These are phyloP conservation scores for Gadopsis marmoratus DNA, from an alignment of 2,797 vertebrate genomes.

Conservation along the genomic window DNA sequence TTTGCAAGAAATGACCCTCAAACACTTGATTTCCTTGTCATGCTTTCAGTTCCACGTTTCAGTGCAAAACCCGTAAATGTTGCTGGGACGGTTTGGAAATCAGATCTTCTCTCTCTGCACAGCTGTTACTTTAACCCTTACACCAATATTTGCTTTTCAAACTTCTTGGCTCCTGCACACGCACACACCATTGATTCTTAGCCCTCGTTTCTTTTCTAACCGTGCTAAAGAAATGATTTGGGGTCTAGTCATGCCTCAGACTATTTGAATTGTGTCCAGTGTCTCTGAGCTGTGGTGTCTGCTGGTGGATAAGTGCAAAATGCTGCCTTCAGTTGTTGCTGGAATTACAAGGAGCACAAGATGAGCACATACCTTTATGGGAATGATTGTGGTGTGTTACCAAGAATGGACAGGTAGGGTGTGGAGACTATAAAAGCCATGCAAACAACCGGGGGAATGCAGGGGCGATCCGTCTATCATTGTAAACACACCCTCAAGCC, in stretches of 20 bases:
- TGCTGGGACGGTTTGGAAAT: conserved; percentile 33
- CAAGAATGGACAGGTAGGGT: conserved; percentile 18
- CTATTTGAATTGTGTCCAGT: conserved; percentile 11
- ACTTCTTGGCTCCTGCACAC: conserved; percentile 26
- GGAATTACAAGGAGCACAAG: neutral
- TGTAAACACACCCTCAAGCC: conserved; percentile 7
- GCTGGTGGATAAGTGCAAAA: neutral
- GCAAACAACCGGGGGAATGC: neutral
- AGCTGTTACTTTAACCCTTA: conserved; percentile 34
- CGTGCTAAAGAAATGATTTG: conserved; percentile 9
- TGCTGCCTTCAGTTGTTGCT: conserved; percentile 35
- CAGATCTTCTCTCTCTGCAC: conserved; percentile 36
- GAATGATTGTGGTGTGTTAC: neutral
- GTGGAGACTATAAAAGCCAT: neutral
- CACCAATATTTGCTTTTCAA: conserved; percentile 71
- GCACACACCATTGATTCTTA: conserved; percentile 36
- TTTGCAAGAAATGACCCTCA: neutral
- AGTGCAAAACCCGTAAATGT: neutral
- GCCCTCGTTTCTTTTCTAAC: conserved; percentile 3
- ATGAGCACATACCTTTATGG: neutral
- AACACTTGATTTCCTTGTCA: neutral
- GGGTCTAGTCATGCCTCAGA: neutral
- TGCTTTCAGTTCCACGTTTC: conserved; percentile 2
- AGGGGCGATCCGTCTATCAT: neutral
- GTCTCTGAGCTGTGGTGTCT: conserved; percentile 6